Base-by-base conservation (phyloP, 2,888 invertebrate genomes). In the Mellilla xanthometata region DNA sequence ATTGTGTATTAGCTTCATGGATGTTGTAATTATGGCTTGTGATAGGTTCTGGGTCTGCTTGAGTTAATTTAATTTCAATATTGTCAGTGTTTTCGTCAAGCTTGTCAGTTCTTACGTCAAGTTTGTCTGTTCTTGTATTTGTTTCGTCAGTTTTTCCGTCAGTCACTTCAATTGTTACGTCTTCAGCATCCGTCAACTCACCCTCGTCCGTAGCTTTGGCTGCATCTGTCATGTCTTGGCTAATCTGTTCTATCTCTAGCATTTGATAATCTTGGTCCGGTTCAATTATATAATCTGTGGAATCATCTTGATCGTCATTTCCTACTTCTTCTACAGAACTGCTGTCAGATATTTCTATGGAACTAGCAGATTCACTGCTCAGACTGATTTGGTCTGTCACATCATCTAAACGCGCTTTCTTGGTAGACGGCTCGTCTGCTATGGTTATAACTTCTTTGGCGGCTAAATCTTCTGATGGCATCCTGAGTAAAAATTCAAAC, bases 361-460 rank as follows among this genome's bases (percentile, higher is more conserved):
- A 78, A n/a, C 49, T 54, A 1, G 52, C 57, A 0, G 83, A 82
- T 1, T 73, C 79, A 33, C 84, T 86, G 49, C 83, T 84, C 7
- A 87, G 52, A 40, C 81, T 82, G 30, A 87, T 83, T 56, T 75
- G 72, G 6, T 82, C 84, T 6, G 58, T 11, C 1, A 53, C 12
- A 2, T 42, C 46, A 9, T 63, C 61, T 11, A 76, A 19, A 3
- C 81, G 73, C 2, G 60, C 54, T 38, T 65, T 79, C 49, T 88
- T 88, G 8, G 30, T 63, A 1, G 54, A 39, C 0, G 88, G 86
- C 49, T 81, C 88, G 35, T 76, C 79, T 1, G 57, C 42, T 50
- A 80, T 70, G 2, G 67, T 66, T 44, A 77, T 71, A 1, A 77
- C 26, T 12, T 46, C 45, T 24, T 45, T 28, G 8, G 34, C 52